These are phyloP conservation scores for Drosophila basisetae DNA, from an alignment of 2,888 invertebrate species.

Conservation along the genomic window DNA sequence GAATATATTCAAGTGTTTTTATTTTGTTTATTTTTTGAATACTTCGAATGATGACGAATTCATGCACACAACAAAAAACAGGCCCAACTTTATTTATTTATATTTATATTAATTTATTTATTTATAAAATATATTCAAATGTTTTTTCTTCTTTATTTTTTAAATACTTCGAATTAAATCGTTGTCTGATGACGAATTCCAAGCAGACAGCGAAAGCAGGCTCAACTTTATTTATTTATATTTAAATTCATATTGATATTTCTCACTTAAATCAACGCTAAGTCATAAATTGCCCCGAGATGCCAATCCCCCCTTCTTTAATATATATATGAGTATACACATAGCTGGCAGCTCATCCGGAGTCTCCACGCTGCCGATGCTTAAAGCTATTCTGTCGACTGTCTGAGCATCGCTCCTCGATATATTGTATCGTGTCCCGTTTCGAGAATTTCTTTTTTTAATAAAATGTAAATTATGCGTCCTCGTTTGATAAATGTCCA, in stretches of 20 bases:
- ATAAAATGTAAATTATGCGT: slow-evolving; percentile 79
- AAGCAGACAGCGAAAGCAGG: neutral
- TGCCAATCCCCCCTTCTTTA: too few relatives aligned
- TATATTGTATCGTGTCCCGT: slow-evolving; percentile 31
- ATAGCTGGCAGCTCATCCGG: slow-evolving; percentile 19
- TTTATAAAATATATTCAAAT: too few relatives aligned
- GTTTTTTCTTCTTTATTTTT: too few relatives aligned
- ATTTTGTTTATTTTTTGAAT: neutral
- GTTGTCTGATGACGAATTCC: too few relatives aligned
- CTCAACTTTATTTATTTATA: neutral
- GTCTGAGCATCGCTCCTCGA: neutral
- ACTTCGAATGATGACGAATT: neutral
- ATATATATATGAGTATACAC: neutral
- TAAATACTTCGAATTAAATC: too few relatives aligned
- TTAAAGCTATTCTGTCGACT: too few relatives aligned
- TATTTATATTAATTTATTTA: too few relatives aligned
- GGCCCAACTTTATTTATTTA: too few relatives aligned
- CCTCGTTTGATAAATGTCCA: slow-evolving; percentile 74
- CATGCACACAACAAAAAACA: neutral
- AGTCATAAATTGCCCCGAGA: neutral
- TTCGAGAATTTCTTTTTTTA: slow-evolving; percentile 57
- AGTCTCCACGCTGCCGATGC: slow-evolving; percentile 5
- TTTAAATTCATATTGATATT: neutral
- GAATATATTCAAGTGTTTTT: neutral
- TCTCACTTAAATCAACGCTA: neutral